Base-by-base conservation (phyloP, 2,797 vertebrate species). In the Lacerta bilineata region DNA sequence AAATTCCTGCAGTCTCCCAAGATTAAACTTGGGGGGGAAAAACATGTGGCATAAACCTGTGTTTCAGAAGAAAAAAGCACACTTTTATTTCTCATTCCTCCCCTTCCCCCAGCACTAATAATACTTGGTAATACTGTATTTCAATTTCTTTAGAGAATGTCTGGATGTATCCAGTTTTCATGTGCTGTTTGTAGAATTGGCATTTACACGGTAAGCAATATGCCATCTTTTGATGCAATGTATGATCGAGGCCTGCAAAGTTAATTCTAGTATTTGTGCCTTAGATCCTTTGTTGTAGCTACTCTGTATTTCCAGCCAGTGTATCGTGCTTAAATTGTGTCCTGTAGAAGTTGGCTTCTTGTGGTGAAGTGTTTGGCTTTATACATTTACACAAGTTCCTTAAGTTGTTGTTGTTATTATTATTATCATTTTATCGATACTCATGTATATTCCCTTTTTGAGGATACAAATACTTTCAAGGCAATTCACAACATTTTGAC, bases 141-240 rank as follows among this genome's bases (percentile, higher is more conserved):
- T 96, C 95, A 95, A 96, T 97, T 94, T 95, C 93, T 94, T 95
- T 96, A 96, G 96, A 97, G 94, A 94, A 98, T 98, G 98, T 98
- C 98, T 97, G 98, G 98, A 94, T 98, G 97, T 97, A 97, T 98
- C 97, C 98, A 98, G 97, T 97, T 99, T 96, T 98, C 98, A 95
- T 96, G 97, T 94, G 98, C 98, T 89, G 95, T 99, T 97, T 98
- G 98, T 97, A 98, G 98, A 97, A 98, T 98, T 97, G 98, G 97
- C 96, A 96, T 98, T 96, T 98, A 98, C 95, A 98, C 95, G 98
- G 98, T 98, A 98, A 98, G 96, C 95, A 85, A 80, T 88, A 89
- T 89, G 64, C 88, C 77, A 85, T 80, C 90, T 89, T 90, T 89
- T 90, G 68, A 81, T 59, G 76, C 86, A 88, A 84, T 83, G 80